Evolutionary conservation across 2,888 invertebrate genomes (phyloP).

Genomic region (Archaeoteleia sp.): DNA sequence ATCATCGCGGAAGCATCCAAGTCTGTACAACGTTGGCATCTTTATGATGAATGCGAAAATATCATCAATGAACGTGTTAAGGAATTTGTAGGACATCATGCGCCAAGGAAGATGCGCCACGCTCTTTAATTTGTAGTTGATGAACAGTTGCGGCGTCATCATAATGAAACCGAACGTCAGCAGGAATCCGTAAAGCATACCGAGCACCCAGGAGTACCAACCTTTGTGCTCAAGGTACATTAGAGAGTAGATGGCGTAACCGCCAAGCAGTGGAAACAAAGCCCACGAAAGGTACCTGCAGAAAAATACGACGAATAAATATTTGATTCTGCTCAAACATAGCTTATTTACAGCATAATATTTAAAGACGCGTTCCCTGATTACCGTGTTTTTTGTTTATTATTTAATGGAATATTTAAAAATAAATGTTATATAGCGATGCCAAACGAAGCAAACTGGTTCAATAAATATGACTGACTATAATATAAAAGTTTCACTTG

Average conservation of each 20-base stretch:
- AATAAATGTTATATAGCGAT: no score
- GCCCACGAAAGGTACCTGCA: slow-evolving; percentile 92
- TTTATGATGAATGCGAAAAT: slow-evolving; percentile 99
- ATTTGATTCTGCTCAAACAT: no score
- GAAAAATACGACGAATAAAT: no score
- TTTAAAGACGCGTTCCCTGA: no score
- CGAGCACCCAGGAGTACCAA: slow-evolving; percentile 98
- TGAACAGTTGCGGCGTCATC: slow-evolving; percentile 99
- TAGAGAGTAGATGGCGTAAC: slow-evolving; percentile 96
- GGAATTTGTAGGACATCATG: slow-evolving; percentile 99
- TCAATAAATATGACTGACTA: no score
- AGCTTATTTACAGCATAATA: no score
- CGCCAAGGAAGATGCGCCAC: slow-evolving; percentile 99
- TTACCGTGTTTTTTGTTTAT: no score
- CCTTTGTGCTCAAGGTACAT: slow-evolving; percentile 98
- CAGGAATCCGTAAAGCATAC: slow-evolving; percentile 97
- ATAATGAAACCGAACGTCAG: slow-evolving; percentile 99
- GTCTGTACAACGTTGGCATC: slow-evolving; percentile 99
- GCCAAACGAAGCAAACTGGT: no score
- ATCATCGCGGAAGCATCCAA: slow-evolving; percentile 99
- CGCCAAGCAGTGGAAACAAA: slow-evolving; percentile 92
- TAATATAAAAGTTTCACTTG: no score
- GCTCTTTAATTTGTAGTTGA: slow-evolving; percentile 99
- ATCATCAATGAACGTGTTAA: slow-evolving; percentile 99
- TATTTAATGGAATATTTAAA: no score